Evolutionary conservation across 2,797 vertebrate species (phyloP).

Genomic region (Eremophila alpestris): DNA sequence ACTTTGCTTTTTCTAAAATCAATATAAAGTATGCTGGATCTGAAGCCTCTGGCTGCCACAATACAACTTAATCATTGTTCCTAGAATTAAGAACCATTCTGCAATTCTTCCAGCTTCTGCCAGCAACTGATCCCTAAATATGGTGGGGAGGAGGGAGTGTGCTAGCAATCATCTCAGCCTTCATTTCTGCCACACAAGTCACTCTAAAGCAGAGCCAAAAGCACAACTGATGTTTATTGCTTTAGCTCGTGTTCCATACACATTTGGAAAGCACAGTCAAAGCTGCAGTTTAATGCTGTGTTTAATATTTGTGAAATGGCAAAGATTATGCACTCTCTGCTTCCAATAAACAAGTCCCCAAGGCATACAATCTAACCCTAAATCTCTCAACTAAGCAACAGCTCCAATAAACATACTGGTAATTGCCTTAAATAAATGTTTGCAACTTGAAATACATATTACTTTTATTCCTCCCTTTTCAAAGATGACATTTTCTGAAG

Average conservation of each 20-base stretch:
- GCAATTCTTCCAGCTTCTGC: not conserved
- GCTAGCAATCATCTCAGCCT: not conserved
- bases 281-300: not conserved
- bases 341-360: not conserved
- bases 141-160: not conserved
- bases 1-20: not conserved
- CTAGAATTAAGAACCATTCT: not conserved
- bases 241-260: not conserved
- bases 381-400: not conserved
- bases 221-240: not conserved
- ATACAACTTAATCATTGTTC: not conserved
- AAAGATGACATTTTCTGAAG: not conserved
- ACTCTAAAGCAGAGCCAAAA: not conserved
- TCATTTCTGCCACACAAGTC: not conserved
- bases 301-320: conserved; percentile 1
- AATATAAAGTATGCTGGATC: not conserved
- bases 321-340: not conserved
- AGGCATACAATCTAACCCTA: not conserved
- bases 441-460: not conserved
- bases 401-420: not conserved
- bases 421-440: not conserved
- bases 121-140: not conserved
- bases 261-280: not conserved
- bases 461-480: not conserved
- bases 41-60: not conserved